These are phyloP conservation scores for Chrysemys picta DNA, from an alignment of 2,113 vertebrate species.

Conservation along the genomic window DNA sequence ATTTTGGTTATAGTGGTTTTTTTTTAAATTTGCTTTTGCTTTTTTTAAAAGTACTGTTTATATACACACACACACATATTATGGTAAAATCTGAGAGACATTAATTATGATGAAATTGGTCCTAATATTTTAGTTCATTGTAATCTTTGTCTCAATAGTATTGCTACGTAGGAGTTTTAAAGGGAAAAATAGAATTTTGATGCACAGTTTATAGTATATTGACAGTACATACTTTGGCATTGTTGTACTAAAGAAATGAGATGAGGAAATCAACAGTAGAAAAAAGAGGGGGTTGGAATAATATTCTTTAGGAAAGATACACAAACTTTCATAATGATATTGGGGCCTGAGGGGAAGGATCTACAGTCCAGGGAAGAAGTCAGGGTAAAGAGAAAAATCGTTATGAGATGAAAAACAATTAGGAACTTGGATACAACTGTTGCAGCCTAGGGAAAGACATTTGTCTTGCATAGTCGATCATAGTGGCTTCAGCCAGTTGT, in stretches of 20 bases:
- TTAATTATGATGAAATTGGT: neutral
- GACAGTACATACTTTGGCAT: neutral
- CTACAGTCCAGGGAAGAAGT: slow-evolving; percentile 50
- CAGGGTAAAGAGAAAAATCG: slow-evolving; percentile 60
- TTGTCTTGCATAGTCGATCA: slow-evolving; percentile 54
- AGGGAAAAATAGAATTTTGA: neutral
- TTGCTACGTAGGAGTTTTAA: neutral
- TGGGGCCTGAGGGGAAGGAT: slow-evolving; percentile 35
- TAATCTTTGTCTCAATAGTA: neutral
- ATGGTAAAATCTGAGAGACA: neutral
- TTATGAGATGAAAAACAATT: slow-evolving; percentile 64
- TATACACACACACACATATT: neutral
- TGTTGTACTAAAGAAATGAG: neutral
- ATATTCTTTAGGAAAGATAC: slow-evolving; percentile 9
- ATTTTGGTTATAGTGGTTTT: neutral
- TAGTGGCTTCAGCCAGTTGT: neutral
- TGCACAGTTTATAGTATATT: neutral
- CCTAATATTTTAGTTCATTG: neutral
- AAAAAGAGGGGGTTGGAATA: slow-evolving; percentile 51
- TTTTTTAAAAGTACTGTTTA: neutral
- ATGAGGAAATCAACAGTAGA: slow-evolving; percentile 30
- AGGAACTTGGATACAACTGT: slow-evolving; percentile 60
- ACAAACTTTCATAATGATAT: slow-evolving; percentile 47
- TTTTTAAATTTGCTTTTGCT: neutral
- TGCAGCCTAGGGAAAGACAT: slow-evolving; percentile 58